Conservation (phyloP, 2,797 vertebrate genomes). For the Gambelia wislizenii region DNA sequence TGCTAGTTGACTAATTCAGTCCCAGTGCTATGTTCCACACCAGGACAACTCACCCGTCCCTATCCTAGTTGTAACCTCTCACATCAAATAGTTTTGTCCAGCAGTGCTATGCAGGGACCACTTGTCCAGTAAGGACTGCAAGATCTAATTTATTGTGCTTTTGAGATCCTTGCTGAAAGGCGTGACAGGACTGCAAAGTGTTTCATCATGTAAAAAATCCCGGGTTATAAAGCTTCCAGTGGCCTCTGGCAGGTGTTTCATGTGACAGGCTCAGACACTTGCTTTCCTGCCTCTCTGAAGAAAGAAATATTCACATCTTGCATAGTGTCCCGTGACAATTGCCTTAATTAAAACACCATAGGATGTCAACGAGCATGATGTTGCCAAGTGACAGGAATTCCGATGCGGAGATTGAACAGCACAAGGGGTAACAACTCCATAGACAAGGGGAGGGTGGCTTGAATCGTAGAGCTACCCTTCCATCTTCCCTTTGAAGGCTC, state of each 20-base stretch:
- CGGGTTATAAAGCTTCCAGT: constrained; percentile 12
- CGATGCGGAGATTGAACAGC: neutral
- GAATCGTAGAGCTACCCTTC: neutral
- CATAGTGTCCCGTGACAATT: constrained; percentile 22
- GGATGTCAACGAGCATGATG: constrained; percentile 19
- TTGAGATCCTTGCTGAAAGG: constrained; percentile 1
- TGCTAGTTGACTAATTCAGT: constrained; percentile 11
- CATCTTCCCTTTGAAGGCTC: neutral
- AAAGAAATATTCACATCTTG: constrained; percentile 8
- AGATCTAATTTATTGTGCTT: constrained; percentile 30
- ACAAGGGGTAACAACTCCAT: neutral
- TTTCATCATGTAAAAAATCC: constrained; percentile 20
- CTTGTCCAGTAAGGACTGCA: constrained; percentile 17
- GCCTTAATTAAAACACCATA: constrained; percentile 29
- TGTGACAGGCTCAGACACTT: constrained; percentile 5
- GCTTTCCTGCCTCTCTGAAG: constrained; percentile 5
- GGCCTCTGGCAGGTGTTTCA: constrained; percentile 33
- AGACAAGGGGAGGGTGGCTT: neutral
- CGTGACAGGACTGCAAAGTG: constrained; percentile 27
- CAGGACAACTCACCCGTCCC: neutral
- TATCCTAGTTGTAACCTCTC: neutral
- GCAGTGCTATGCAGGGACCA: neutral
- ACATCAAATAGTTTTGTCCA: constrained; percentile 23
- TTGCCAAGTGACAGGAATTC: constrained; percentile 31
- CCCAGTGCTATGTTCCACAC: neutral